Conservation (phyloP, 1,140 invertebrate species). For the Bombyx mandarina region DNA sequence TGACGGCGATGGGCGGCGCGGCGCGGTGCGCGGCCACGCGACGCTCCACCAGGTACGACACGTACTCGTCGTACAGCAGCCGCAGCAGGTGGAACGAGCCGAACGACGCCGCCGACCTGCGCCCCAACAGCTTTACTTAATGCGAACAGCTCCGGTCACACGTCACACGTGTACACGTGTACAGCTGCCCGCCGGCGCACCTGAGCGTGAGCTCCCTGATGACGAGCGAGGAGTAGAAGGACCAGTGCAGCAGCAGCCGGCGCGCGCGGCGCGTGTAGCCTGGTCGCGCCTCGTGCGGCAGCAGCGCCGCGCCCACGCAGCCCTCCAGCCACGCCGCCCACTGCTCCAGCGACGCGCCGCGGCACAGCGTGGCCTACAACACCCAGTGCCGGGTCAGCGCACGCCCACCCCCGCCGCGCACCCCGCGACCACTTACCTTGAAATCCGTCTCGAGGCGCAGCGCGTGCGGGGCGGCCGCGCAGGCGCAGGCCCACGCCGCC, state of each 20-base stretch:
- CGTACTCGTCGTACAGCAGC: slow-evolving; percentile 98
- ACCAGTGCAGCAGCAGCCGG: slow-evolving; percentile 98
- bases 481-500: slow-evolving; percentile 98
- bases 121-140: no score
- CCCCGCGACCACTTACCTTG: slow-evolving; percentile 70
- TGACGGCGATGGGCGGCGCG: slow-evolving; percentile 94
- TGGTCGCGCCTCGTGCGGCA: slow-evolving; percentile 87
- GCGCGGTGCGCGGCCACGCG: slow-evolving; percentile 92
- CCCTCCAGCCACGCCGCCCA: slow-evolving; percentile 98
- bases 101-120: slow-evolving; percentile 95
- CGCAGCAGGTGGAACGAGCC: slow-evolving; percentile 99
- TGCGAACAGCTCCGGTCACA: no score
- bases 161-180: no score
- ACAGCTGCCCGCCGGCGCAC: slow-evolving; percentile 10
- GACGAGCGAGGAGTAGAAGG: slow-evolving; percentile 89
- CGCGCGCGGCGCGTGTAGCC: slow-evolving; percentile 92
- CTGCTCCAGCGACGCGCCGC: slow-evolving; percentile 94
- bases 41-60: slow-evolving; percentile 98
- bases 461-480: slow-evolving; percentile 88
- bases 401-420: slow-evolving; percentile 3
- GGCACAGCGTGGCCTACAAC: slow-evolving; percentile 84
- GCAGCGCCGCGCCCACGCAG: slow-evolving; percentile 89
- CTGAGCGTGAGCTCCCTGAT: slow-evolving; percentile 61
- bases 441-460: slow-evolving; percentile 93
- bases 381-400: neutral